Evolutionary conservation across 2,888 invertebrate species (phyloP).

Genomic region (Diarsia mendica): DNA sequence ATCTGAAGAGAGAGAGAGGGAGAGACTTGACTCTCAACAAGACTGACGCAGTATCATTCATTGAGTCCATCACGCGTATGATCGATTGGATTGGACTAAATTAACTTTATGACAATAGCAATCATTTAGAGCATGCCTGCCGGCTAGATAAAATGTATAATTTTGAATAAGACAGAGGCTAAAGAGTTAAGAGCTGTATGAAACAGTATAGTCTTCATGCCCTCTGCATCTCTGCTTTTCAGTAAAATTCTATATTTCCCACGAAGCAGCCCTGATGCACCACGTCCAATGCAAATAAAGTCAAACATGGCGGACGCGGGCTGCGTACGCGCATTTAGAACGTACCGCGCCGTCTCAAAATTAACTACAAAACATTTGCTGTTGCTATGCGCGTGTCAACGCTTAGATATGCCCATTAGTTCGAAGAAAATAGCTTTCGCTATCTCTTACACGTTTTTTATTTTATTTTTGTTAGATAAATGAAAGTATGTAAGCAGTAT

Average conservation of each 20-base stretch:
- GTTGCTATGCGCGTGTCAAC: conserved; percentile 63
- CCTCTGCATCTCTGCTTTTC: not conserved
- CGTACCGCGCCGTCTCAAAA: conserved; percentile 61
- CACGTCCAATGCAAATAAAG: conserved; percentile 69
- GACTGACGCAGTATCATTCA: not conserved
- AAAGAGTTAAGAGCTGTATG: not conserved
- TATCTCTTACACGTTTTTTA: conserved; percentile 15
- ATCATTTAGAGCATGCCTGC: not conserved
- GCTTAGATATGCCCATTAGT: conserved; percentile 55
- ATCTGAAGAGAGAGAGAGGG: not conserved
- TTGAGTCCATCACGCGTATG: conserved; percentile 5
- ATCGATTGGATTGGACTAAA: conserved; percentile 21
- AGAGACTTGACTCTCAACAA: not conserved
- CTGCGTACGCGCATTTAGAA: conserved; percentile 68
- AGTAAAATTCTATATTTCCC: not conserved
- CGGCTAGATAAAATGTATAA: not conserved
- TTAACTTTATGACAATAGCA: not conserved
- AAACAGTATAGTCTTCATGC: not conserved
- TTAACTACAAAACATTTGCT: conserved; percentile 61
- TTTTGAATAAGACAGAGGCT: not conserved
- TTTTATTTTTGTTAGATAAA: not conserved
- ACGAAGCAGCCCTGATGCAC: conserved; percentile 67
- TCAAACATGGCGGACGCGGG: conserved; percentile 52
- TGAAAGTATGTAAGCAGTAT: not conserved
- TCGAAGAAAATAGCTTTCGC: conserved; percentile 42